Conservation (phyloP, 2,797 vertebrate genomes). For the Chelon auratus region DNA sequence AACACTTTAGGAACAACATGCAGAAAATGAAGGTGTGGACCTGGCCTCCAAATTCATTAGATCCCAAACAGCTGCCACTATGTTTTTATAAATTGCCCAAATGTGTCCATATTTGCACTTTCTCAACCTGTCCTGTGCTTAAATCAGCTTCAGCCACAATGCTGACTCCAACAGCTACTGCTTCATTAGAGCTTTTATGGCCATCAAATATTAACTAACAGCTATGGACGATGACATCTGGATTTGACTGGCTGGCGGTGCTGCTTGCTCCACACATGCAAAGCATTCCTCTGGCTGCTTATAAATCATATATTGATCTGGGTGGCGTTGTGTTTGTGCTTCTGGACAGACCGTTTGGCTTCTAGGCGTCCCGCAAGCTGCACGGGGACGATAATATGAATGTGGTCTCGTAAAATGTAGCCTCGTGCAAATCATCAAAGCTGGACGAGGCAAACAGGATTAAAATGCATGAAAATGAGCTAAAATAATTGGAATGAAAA, state of each 20-base stretch:
- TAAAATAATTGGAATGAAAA: constrained; percentile 32
- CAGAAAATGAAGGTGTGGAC: too few species aligned
- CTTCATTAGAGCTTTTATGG: constrained; percentile 67
- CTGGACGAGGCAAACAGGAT: constrained; percentile 22
- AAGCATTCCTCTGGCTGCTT: constrained; percentile 32
- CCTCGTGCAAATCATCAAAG: constrained; percentile 25
- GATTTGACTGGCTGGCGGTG: constrained; percentile 36
- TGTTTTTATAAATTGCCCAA: constrained; percentile 6
- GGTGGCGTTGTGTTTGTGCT: constrained; percentile 9
- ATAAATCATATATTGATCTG: constrained; percentile 62
- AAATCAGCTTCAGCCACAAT: constrained; percentile 61
- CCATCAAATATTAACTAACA: constrained; percentile 73
- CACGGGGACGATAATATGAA: constrained; percentile 12
- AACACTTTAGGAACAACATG: too few species aligned
- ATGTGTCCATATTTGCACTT: constrained; percentile 17
- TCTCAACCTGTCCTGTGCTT: constrained; percentile 38
- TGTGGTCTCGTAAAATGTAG: neutral
- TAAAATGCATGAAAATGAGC: constrained; percentile 21
- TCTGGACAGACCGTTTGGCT: constrained; percentile 22
- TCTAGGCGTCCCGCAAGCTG: neutral
- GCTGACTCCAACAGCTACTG: constrained; percentile 58
- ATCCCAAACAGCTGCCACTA: neutral
- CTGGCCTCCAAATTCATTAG: too few species aligned
- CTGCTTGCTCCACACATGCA: constrained; percentile 5
- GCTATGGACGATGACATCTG: constrained; percentile 37